A percentile compares a stretch with the other conserved stretches of the same genome.
phyloP scores from a whole-genome alignment of 2,888 invertebrate genomes.

The Tiliacea citrago region DNA sequence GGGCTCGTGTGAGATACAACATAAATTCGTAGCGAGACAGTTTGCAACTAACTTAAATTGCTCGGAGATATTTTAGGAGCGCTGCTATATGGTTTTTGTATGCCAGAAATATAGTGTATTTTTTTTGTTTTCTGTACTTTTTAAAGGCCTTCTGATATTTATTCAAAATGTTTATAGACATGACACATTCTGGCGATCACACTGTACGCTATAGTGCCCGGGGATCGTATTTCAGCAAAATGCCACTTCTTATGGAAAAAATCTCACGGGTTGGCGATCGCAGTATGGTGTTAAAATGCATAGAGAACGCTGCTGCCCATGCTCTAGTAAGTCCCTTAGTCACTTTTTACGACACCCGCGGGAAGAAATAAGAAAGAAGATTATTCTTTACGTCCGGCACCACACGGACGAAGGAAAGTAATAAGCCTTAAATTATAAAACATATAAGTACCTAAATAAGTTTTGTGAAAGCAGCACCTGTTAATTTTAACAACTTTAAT shows the following conservation, averaged over 20 bases:
- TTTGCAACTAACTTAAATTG: constrained; percentile 67
- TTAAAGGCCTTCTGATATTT: background rate
- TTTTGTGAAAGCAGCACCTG: constrained; percentile 40
- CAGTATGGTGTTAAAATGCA: no score
- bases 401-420: background rate
- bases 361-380: no score
- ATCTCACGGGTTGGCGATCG: background rate
- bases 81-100: background rate
- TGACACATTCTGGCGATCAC: background rate
- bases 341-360: no score
- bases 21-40: constrained; percentile 65
- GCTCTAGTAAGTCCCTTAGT: no score
- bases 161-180: background rate
- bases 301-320: no score
- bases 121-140: background rate
- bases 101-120: constrained; percentile 5
- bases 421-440: constrained; percentile 22
- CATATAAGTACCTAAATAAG: constrained; percentile 27
- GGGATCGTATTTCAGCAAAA: background rate
- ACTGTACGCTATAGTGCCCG: background rate
- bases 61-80: constrained; percentile 47
- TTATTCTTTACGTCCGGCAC: no score
- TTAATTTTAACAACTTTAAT: constrained; percentile 65
- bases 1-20: constrained; percentile 65
- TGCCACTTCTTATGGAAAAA: background rate